A percentile compares a stretch with the other conserved stretches of the same genome.
phyloP scores from a whole-genome alignment of 2,113 vertebrate species.

The Notothenia rossii region DNA sequence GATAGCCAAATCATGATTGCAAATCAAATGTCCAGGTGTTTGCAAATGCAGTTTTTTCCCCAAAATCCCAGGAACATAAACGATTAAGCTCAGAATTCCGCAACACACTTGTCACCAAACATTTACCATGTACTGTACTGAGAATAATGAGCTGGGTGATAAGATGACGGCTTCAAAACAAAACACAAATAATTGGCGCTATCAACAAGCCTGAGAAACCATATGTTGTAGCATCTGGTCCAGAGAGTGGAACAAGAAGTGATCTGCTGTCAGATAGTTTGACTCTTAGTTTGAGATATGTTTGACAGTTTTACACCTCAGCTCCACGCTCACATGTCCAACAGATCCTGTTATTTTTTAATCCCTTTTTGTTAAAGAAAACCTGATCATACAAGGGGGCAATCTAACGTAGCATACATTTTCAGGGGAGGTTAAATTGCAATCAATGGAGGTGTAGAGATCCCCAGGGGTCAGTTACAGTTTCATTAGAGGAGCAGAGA shows the following conservation, averaged over 20 bases:
- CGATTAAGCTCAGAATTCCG: neutral
- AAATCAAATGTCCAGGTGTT: neutral
- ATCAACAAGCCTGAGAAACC: conserved; percentile 19
- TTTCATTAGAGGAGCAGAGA: conserved; percentile 66
- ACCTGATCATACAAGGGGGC: conserved; percentile 47
- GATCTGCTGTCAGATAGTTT: conserved; percentile 35
- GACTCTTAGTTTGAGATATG: conserved; percentile 39
- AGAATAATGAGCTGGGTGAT: neutral
- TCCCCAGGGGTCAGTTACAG: conserved; percentile 62
- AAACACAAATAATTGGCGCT: conserved; percentile 10
- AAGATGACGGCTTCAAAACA: conserved; percentile 29
- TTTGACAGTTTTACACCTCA: conserved; percentile 29
- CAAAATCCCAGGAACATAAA: neutral
- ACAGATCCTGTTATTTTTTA: neutral
- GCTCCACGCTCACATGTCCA: conserved; percentile 4
- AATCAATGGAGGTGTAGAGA: conserved; percentile 58
- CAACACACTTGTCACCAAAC: neutral
- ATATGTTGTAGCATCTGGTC: conserved; percentile 58
- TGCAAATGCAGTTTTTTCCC: neutral
- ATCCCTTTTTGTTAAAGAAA: conserved; percentile 5
- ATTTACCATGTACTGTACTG: neutral
- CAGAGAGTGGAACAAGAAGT: conserved; percentile 18
- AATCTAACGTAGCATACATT: conserved; percentile 29
- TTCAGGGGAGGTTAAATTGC: conserved; percentile 64
- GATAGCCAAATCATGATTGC: neutral